phyloP scores from a whole-genome alignment of 2,113 vertebrate species.

The Coptodon rendalli region DNA sequence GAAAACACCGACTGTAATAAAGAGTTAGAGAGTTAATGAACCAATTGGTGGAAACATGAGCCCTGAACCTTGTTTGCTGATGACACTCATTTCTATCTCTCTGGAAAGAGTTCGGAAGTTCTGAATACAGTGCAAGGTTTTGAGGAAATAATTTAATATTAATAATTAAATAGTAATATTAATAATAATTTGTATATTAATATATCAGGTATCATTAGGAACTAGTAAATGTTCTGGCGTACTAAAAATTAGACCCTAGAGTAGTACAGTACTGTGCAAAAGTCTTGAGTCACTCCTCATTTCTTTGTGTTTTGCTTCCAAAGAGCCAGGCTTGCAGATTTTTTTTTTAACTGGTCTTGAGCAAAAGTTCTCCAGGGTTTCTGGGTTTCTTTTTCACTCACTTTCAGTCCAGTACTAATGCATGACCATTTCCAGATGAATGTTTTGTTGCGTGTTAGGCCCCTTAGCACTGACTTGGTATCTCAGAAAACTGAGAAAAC shows the following conservation, averaged over 20 bases:
- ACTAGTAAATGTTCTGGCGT: fast-evolving
- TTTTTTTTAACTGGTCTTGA: fast-evolving
- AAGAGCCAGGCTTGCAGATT: neutral
- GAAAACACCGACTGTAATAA: fast-evolving
- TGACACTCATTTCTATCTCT: neutral
- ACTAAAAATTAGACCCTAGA: neutral
- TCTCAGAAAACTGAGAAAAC: neutral
- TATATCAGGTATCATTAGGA: neutral
- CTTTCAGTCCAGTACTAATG: neutral
- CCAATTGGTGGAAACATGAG: neutral
- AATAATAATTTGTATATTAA: neutral
- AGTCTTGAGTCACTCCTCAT: fast-evolving
- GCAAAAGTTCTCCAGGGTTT: neutral
- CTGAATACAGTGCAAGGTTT: neutral
- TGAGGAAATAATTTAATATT: neutral
- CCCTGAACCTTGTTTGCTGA: neutral
- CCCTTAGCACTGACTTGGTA: neutral
- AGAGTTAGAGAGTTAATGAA: neutral
- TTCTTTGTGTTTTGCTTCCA: neutral
- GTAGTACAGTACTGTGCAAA: neutral
- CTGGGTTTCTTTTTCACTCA: neutral
- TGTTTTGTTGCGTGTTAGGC: fast-evolving
- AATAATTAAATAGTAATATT: neutral
- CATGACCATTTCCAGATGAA: neutral
- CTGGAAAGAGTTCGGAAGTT: neutral